Percentiles rank a stretch among this genome's conserved stretches.
These are phyloP conservation scores for Eudasyphora cyanicolor DNA, from an alignment of 2,888 invertebrate genomes.

Conservation along the genomic window DNA sequence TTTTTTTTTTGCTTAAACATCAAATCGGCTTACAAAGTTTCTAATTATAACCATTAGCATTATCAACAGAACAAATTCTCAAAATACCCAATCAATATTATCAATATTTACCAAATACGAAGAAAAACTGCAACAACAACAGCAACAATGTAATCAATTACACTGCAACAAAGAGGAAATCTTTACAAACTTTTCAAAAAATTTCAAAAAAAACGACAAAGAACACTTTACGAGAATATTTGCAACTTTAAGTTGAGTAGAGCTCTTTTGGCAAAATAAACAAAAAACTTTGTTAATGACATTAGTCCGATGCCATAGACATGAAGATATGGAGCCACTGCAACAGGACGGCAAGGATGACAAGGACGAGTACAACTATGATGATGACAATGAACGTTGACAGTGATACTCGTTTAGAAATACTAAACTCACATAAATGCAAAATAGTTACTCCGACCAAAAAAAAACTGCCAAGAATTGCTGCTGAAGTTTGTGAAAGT, in stretches of 20 bases:
- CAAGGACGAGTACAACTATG: not conserved
- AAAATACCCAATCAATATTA: constrained; percentile 3
- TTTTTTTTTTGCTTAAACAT: not conserved
- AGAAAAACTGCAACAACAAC: not conserved
- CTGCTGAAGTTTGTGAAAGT: no score
- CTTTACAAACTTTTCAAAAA: constrained; percentile 3
- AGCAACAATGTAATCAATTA: constrained; percentile 10
- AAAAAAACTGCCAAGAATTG: not conserved
- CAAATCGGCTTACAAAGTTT: not conserved
- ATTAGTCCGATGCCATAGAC: constrained; percentile 42
- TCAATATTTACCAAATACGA: constrained; percentile 5
- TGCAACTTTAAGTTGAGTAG: not conserved
- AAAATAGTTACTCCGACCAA: constrained; percentile 22
- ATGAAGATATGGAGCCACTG: constrained; percentile 30
- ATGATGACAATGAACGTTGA: constrained; percentile 18
- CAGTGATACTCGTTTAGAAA: constrained; percentile 38
- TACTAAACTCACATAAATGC: constrained; percentile 23
- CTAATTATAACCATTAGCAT: not conserved
- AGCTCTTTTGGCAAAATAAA: not conserved
- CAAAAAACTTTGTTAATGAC: constrained; percentile 51
- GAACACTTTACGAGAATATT: constrained; percentile 8
- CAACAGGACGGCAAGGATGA: not conserved
- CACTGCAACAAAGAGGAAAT: constrained; percentile 3
- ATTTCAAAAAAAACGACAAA: not conserved
- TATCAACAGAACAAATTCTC: not conserved